Conservation (phyloP, 1,140 invertebrate species). For the Drosophila kikkawai region DNA sequence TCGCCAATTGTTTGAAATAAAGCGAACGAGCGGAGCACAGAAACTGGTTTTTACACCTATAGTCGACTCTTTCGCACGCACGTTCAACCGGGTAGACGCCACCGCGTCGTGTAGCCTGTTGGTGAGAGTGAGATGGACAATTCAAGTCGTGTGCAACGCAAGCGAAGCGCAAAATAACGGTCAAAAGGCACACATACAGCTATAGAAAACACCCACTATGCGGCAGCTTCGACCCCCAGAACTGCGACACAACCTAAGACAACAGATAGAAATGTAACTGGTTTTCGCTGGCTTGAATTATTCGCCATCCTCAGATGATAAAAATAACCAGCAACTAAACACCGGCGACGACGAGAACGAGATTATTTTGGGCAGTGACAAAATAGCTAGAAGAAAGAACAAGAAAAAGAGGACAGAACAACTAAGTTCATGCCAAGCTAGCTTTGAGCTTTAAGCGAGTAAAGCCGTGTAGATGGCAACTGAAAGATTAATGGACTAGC, state of each 20-base stretch:
- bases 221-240: neutral
- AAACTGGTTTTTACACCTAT: conserved; percentile 67
- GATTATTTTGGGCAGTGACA: conserved; percentile 72
- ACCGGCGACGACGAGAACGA: conserved; percentile 11
- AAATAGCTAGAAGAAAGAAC: conserved; percentile 61
- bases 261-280: conserved; percentile 71
- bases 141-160: conserved; percentile 34
- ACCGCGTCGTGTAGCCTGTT: conserved; percentile 38
- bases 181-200: conserved; percentile 48
- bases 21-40: conserved; percentile 38
- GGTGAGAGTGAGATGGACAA: conserved; percentile 26
- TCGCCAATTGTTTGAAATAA: conserved; percentile 75
- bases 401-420: conserved; percentile 26
- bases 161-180: conserved; percentile 74
- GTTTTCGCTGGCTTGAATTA: conserved; percentile 15
- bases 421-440: conserved; percentile 63
- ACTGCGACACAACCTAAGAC: conserved; percentile 62
- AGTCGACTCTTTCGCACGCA: conserved; percentile 53
- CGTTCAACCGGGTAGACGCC: neutral
- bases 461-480: conserved; percentile 46
- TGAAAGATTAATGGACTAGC: conserved; percentile 48
- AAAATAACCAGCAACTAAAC: conserved; percentile 18
- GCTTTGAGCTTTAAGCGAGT: conserved; percentile 59
- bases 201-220: conserved; percentile 50
- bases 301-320: conserved; percentile 21